These are phyloP conservation scores for Xiphydria camelus DNA, from an alignment of 2,888 invertebrate genomes.

Conservation along the genomic window DNA sequence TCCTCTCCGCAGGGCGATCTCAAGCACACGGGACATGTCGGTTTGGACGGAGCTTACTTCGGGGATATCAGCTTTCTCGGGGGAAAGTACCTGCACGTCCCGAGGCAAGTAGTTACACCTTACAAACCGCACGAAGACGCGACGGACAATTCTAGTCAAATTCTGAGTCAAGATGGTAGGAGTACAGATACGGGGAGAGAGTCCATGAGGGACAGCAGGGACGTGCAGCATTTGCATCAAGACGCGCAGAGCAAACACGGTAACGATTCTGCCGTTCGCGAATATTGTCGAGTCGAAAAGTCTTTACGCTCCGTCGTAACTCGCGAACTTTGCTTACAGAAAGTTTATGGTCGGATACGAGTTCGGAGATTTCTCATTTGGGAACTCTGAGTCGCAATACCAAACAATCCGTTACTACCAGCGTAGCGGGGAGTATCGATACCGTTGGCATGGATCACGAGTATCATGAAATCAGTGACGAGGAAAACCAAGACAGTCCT, in stretches of 20 bases:
- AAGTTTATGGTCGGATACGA: constrained; percentile 49
- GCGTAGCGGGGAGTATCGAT: constrained; percentile 38
- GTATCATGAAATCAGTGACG: constrained; percentile 83
- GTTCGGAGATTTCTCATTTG: constrained; percentile 46
- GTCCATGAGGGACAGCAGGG: constrained; percentile 41
- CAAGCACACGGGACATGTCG: constrained; percentile 95
- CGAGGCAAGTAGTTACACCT: constrained; percentile 85
- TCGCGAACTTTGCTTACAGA: constrained; percentile 34
- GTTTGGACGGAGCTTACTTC: constrained; percentile 95
- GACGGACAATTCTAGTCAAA: constrained; percentile 53
- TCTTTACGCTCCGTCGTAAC: too few species aligned
- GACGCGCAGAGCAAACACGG: constrained; percentile 49
- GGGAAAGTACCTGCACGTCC: constrained; percentile 76
- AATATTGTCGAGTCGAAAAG: too few species aligned
- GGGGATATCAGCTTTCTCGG: constrained; percentile 85
- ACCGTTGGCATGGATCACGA: constrained; percentile 64
- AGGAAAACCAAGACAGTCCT: constrained; percentile 65
- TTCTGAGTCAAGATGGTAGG: constrained; percentile 39
- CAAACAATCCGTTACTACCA: constrained; percentile 40
- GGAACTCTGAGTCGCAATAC: constrained; percentile 33
- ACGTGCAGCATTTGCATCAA: constrained; percentile 36
- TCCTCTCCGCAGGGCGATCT: constrained; percentile 96
- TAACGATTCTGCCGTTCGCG: too few species aligned
- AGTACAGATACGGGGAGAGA: constrained; percentile 35
- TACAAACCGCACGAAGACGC: constrained; percentile 85